These are phyloP conservation scores for Meda fulgida DNA, from an alignment of 2,797 vertebrate species.

Conservation along the genomic window DNA sequence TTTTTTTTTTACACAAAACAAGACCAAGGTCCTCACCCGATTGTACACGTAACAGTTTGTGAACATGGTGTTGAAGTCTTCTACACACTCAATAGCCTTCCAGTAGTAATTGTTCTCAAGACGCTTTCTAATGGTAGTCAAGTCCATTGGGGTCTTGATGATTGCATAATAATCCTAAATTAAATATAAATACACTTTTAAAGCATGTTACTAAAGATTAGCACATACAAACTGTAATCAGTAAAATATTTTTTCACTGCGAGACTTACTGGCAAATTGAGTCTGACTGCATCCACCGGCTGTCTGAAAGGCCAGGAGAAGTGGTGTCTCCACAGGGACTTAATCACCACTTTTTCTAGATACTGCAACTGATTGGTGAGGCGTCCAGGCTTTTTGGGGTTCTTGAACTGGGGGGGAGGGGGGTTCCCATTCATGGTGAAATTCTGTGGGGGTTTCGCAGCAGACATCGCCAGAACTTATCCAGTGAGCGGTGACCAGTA, in stretches of 20 bases:
- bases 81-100: conserved; percentile 85
- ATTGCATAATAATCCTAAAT: conserved; percentile 93
- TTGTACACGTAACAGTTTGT: conserved; percentile 95
- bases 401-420: conserved; percentile 85
- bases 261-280: conserved; percentile 88
- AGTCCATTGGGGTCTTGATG: conserved; percentile 92
- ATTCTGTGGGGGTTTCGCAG: conserved; percentile 65
- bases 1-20: background rate
- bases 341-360: conserved; percentile 86
- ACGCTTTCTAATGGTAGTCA: conserved; percentile 89
- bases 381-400: conserved; percentile 79
- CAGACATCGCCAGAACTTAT: conserved; percentile 76
- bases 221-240: background rate
- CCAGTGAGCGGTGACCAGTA: conserved; percentile 24
- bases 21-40: conserved; percentile 76
- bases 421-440: conserved; percentile 81
- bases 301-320: conserved; percentile 94
- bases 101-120: conserved; percentile 91
- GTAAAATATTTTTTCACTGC: background rate
- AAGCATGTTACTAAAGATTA: background rate
- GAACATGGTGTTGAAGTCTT: conserved; percentile 93
- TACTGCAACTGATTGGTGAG: conserved; percentile 91
- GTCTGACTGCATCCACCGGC: conserved; percentile 89
- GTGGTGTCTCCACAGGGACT: conserved; percentile 86
- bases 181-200: conserved; percentile 19